Base-by-base conservation (phyloP, 1,140 invertebrate species). In the Trachymyrmex cornetzi region DNA sequence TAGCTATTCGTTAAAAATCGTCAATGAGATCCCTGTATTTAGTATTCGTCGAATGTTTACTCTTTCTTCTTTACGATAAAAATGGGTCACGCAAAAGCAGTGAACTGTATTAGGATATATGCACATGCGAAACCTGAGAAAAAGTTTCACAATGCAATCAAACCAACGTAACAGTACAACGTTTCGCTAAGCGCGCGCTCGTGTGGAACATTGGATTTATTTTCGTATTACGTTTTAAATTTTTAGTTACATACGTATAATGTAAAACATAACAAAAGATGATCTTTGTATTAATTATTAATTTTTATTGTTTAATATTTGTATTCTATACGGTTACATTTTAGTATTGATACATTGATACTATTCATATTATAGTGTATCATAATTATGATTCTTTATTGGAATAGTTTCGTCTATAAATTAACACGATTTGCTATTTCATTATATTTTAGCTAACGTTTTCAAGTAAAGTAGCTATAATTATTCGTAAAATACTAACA, bases 71-170 rank as follows among this genome's bases (percentile, higher is more conserved):
- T 84, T 74, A 22, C 22, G n/a, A 63, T 44, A 61, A 84, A 84
- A 74, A 30, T 84, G 34, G 67, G 24, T 84, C 80, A 74, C 16
- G 69, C 19, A 82, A 82, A 72, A 38, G 69, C 27, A 61, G 34
- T 74, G 67, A 74, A 66, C 24, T 74, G 38, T 74, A 82, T 82
- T 48, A 72, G 22, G 22, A 74, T 74, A 19, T 50, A 61, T 61
- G 64, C 55, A 44, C 9, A 61, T 74, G 38, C 55, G 24, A 74
- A 74, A 84, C 7, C 24, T 14, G 55, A 61, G 63, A 48, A 80
- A 82, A 74, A 84, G 53, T 82, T 82, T 74, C 19, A 61, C 69
- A 74, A 82, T 82, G 67, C 55, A 61, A 61, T 74, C 55, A 74
- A 61, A 82, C 38, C 24, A 61, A 61, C 55, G 48, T 82, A 82